Evolutionary conservation across 2,888 invertebrate species (phyloP).

Genomic region (Drosophila ustulata): DNA sequence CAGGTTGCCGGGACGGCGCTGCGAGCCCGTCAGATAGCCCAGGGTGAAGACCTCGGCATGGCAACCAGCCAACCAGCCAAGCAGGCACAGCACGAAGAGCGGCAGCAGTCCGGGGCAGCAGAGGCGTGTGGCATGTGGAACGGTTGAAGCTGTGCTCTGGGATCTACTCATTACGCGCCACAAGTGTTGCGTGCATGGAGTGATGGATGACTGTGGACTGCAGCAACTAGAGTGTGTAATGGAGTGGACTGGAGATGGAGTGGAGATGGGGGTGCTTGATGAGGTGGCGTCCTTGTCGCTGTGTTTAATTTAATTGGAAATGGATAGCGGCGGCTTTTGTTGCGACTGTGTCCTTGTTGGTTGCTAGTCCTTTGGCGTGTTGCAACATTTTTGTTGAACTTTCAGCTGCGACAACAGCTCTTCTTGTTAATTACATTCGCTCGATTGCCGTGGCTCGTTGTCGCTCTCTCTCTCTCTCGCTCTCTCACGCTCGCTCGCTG

Average conservation of each 20-base stretch:
- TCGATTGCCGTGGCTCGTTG: conserved; percentile 25
- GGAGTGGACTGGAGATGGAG: not conserved
- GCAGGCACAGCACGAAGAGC: conserved; percentile 39
- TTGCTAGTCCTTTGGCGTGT: conserved; percentile 33
- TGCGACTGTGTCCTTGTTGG: conserved; percentile 43
- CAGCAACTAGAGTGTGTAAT: not conserved
- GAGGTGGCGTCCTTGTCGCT: conserved; percentile 18
- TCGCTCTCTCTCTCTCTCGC: not conserved
- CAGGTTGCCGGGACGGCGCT: conserved; percentile 90
- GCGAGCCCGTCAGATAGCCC: conserved; percentile 94
- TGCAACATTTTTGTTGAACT: conserved; percentile 66
- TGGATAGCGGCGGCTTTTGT: conserved; percentile 20
- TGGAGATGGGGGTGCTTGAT: not conserved
- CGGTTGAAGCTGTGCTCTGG: conserved; percentile 12
- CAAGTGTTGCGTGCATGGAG: conserved; percentile 13
- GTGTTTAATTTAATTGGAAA: conserved; percentile 58
- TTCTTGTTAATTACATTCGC: conserved; percentile 55
- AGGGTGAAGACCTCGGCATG: conserved; percentile 89
- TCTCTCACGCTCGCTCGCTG: not conserved
- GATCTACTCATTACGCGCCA: conserved; percentile 61
- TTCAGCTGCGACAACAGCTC: conserved; percentile 44
- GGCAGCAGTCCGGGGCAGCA: conserved; percentile 23
- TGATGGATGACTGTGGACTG: not conserved
- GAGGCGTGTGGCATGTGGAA: conserved; percentile 8
- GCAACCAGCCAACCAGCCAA: conserved; percentile 12